Conservation (phyloP, 2,113 vertebrate genomes). For the Muntiacus reevesi region DNA sequence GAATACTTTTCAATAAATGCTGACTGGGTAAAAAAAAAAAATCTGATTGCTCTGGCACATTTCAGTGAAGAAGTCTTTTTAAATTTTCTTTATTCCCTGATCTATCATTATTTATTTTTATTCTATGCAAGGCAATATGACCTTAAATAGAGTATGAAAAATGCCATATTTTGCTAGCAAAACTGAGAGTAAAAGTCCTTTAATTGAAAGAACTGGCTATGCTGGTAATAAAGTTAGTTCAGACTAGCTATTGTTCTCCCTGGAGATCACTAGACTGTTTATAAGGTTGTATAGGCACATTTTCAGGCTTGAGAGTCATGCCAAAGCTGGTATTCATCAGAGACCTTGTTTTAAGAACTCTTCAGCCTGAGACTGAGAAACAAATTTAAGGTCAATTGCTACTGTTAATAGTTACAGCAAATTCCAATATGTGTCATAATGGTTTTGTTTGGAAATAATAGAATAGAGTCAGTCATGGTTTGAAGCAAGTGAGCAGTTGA, state of each 20-base stretch:
- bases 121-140: not conserved
- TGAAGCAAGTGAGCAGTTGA: not conserved
- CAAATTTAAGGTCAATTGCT: not conserved
- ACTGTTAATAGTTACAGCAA: not conserved
- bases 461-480: not conserved
- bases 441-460: not conserved
- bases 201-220: not conserved
- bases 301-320: not conserved
- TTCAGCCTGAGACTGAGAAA: not conserved
- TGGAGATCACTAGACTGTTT: not conserved
- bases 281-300: not conserved
- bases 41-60: not conserved
- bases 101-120: conserved; percentile 2
- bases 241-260: not conserved
- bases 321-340: not conserved
- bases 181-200: not conserved
- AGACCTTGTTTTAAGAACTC: not conserved
- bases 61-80: not conserved
- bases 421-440: not conserved
- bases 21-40: not conserved
- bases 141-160: not conserved
- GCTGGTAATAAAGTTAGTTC: not conserved
- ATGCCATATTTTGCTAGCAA: not conserved
- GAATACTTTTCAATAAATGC: not conserved
- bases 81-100: not conserved